A percentile compares a stretch with the other conserved stretches of the same genome.
phyloP scores from a whole-genome alignment of 1,140 invertebrate genomes.

The Branchinecta lynchi region DNA sequence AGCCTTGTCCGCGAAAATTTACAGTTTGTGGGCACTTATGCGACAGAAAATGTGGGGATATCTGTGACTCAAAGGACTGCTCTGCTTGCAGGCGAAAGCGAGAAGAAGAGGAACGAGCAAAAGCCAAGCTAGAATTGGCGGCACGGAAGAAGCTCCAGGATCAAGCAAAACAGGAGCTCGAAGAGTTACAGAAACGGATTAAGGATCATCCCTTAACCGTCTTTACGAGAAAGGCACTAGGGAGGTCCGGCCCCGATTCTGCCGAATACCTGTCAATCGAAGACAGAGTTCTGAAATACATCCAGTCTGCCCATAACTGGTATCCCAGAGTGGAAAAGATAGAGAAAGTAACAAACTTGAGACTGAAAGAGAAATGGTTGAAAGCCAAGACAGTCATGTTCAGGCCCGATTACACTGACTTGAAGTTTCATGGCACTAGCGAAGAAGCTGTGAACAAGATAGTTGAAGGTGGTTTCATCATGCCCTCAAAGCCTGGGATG shows the following conservation, averaged over 20 bases:
- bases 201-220: not conserved
- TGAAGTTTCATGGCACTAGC: conserved; percentile 18
- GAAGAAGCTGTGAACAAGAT: conserved; percentile 17
- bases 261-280: conserved; percentile 17
- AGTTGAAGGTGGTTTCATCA: conserved; percentile 16
- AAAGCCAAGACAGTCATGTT: conserved; percentile 10
- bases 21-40: not conserved
- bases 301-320: conserved; percentile 18
- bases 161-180: not conserved
- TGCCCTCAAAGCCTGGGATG: conserved; percentile 13
- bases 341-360: conserved; percentile 11
- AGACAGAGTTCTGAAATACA: conserved; percentile 18
- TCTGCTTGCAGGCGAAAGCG: not conserved
- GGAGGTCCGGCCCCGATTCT: not conserved
- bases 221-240: not conserved
- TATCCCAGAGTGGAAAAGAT: conserved; percentile 10
- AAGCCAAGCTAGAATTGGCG: conserved; percentile 1
- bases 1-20: not conserved
- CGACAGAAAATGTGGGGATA: conserved; percentile 1
- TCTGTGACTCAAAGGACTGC: not conserved
- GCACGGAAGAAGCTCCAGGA: conserved; percentile 1
- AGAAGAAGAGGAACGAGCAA: conserved; percentile 11
- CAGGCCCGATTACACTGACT: conserved; percentile 8
- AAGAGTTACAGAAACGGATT: not conserved
- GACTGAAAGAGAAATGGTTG: not conserved